These are phyloP conservation scores for Penaeus japonicus DNA, from an alignment of 1,140 invertebrate species.

Conservation along the genomic window DNA sequence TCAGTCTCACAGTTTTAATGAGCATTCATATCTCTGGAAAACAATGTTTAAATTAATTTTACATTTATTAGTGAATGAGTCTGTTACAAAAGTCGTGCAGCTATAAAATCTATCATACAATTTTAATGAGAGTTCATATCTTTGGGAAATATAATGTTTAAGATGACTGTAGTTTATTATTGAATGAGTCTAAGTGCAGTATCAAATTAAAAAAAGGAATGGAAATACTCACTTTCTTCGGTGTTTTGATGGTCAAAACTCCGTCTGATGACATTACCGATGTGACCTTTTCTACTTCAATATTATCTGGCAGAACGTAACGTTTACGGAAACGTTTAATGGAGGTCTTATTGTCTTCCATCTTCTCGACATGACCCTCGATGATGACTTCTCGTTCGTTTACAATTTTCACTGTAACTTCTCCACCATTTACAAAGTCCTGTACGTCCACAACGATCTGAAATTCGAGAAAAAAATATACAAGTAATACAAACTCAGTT, in stretches of 20 bases:
- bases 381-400: conserved; percentile 22
- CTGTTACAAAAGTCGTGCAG: no score
- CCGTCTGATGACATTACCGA: conserved; percentile 21
- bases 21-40: no score
- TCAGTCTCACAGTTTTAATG: no score
- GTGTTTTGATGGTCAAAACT: conserved; percentile 21
- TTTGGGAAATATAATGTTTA: no score
- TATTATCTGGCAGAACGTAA: conserved; percentile 72
- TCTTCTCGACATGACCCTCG: conserved; percentile 33
- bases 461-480: no score
- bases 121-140: no score
- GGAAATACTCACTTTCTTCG: conserved; percentile 25
- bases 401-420: conserved; percentile 29
- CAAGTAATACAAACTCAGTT: neutral
- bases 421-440: conserved; percentile 27
- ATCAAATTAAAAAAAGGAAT: no score
- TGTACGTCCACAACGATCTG: conserved; percentile 47
- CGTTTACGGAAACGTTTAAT: conserved; percentile 77
- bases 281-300: conserved; percentile 66
- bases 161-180: no score
- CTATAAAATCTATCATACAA: no score
- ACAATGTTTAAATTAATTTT: no score
- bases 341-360: conserved; percentile 7
- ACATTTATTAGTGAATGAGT: no score
- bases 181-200: no score